Evolutionary conservation across 2,797 vertebrate genomes (phyloP), one percentile per base, ranked within the genome.

Genomic region (Sitta carolinensis): DNA sequence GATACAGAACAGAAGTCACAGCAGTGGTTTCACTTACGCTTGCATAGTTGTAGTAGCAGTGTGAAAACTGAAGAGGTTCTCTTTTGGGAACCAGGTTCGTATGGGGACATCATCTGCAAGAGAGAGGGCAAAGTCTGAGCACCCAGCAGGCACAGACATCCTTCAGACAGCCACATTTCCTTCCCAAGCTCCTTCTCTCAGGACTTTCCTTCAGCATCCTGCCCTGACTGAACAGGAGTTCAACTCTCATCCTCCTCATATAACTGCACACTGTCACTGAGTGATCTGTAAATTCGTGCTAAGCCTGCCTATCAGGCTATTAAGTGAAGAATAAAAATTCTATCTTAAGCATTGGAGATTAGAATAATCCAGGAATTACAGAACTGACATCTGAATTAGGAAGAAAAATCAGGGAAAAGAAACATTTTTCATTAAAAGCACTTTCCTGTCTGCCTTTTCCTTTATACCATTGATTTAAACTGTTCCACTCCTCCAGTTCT

Each of bases 1-100:
- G 66, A 18, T 0, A 32, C 48, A 58, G 22, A n/a, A n/a, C 11
- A 36, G 54, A 69, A 76, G 57, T 23, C 55, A 47, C 14, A 9
- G 51, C 75, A 54, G 78, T 16, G 18, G 62, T 30, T 85, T 68
- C 96, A 99, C 99, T 99, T 98, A 99, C 99, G 99, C 99, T 98
- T 99, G 99, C 99, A 99, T 99, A 98, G 99, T 99, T 97, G 99
- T 99, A 93, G 98, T 99, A 76, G 99, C 99, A 29, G 99, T 99
- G 96, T 99, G 99, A 97, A 99, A 99, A 97, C 98, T 99, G 98
- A 99, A 99, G 97, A 99, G 98, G 95, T 98, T 99, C 97, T 99
- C 99, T 96, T 99, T 99, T 79, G 99, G 99, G 95, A 99, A 99
- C 99, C 99, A 99, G 95, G 98, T 99, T 93, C 98, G 98, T 69